Evolutionary conservation across 2,888 invertebrate genomes (phyloP).

Genomic region (Stenoptilia bipunctidactyla): DNA sequence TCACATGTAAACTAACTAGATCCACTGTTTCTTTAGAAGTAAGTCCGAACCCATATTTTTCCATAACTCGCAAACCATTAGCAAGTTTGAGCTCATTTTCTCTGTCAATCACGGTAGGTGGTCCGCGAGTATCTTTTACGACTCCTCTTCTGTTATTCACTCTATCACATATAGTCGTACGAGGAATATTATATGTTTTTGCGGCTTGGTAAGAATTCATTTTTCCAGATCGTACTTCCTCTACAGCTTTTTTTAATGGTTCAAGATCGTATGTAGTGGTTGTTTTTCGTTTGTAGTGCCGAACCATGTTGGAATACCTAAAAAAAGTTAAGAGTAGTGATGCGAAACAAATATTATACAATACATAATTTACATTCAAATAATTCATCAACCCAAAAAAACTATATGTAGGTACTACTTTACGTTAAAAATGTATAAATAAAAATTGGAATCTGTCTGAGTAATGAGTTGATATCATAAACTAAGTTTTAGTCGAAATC

Average conservation of each 20-base stretch:
- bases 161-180: slow-evolving; percentile 13
- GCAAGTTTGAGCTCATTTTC: slow-evolving; percentile 11
- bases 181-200: slow-evolving; percentile 13
- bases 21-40: slow-evolving; percentile 9
- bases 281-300: slow-evolving; percentile 5
- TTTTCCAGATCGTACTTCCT: slow-evolving; percentile 9
- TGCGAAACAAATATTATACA: too few relatives aligned
- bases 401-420: too few relatives aligned
- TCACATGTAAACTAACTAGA: neutral
- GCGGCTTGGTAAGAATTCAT: slow-evolving; percentile 15
- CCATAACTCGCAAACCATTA: slow-evolving; percentile 10
- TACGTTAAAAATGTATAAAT: too few relatives aligned
- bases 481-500: too few relatives aligned
- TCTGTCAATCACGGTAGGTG: slow-evolving; percentile 8
- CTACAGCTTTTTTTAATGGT: slow-evolving; percentile 11
- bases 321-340: too few relatives aligned
- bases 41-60: slow-evolving; percentile 14
- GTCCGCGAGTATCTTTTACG: slow-evolving; percentile 10
- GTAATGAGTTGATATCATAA: too few relatives aligned
- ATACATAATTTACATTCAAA: too few relatives aligned
- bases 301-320: slow-evolving; percentile 8
- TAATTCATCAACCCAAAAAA: too few relatives aligned
- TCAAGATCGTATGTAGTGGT: slow-evolving; percentile 5
- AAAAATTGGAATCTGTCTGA: too few relatives aligned
- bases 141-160: slow-evolving; percentile 12